Evolutionary conservation across 23 tunicate genomes (phyloP), one percentile per base, ranked within the genome.

Genomic region (Halocynthia roretzi): DNA sequence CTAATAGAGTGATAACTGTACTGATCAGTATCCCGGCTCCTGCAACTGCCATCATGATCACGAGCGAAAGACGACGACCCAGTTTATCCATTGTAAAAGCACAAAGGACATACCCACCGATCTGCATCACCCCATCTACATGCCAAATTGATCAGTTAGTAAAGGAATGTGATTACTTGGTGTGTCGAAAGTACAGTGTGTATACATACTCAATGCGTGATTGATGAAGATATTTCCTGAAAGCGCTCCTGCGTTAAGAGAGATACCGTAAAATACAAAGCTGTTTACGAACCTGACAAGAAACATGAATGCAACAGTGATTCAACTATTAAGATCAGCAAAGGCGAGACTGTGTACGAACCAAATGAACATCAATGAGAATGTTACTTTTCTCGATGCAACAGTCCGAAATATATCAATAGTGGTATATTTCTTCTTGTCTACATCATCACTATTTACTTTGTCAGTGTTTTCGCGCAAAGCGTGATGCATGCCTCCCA

Each of bases 51-150:
- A 88, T 40, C 95, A 77, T 76, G 7, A 66, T 40, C 6, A 65
- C 61, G 6, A 77, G 80, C 81, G 83, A 72, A 6, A 79, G 8
- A 22, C 84, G 71, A 19, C 95, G 75, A 4, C 95, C 95, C 15
- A 78, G 54, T 17, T 61, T 10, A 56, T 88, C 95, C 95, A 88
- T 75, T 6, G 79, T n/a, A 5, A 83, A 51, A n/a, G 80, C 75
- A 18, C 86, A 72, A 56, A 88, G 52, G 0, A 83, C 67, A 77
- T 88, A 83, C 7, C 84, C 50, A 8, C 31, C 81, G 40, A 88
- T 80, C 51, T 88, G 87, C 95, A 88, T 83, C 23, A 73, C 87
- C 9, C 95, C 95, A 56, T 80, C 95, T 88, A 14, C 31, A 4
- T 67, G 71, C 64, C 64, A 60, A 60, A 15, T 15, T 15, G 17